phyloP scores from a whole-genome alignment of 2,113 vertebrate genomes.

The Cathartes aura region DNA sequence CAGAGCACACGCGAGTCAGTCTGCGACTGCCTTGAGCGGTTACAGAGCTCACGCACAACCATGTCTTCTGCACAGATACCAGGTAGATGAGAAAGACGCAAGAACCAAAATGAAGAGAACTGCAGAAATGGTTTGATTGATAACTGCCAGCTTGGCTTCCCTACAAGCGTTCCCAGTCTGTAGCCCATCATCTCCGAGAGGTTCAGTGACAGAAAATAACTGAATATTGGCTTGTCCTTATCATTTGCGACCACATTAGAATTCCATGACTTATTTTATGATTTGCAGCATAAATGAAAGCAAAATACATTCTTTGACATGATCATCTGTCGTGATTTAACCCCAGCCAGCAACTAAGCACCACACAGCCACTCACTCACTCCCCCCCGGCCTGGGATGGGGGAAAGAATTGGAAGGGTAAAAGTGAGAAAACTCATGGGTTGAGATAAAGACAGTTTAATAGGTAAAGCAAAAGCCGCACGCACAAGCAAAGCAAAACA shows the following conservation, averaged over 20 bases:
- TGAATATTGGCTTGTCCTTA: not conserved
- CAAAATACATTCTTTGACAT: not conserved
- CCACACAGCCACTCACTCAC: accelerated
- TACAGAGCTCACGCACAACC: not conserved
- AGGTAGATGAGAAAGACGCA: not conserved
- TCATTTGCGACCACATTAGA: not conserved
- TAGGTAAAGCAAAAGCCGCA: not conserved
- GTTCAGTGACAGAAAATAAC: not conserved
- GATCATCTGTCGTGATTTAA: not conserved
- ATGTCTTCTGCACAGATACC: not conserved
- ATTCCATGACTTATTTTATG: not conserved
- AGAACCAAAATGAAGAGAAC: not conserved
- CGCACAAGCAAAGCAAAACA: too few relatives aligned
- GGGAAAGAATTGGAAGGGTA: not conserved
- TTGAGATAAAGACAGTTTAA: not conserved
- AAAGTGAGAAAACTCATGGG: not conserved
- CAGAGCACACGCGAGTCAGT: not conserved
- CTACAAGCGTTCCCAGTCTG: not conserved
- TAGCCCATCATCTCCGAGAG: not conserved
- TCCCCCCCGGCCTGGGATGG: not conserved
- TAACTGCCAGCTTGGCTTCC: not conserved
- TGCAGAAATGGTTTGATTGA: not conserved
- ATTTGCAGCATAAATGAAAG: not conserved
- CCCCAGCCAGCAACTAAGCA: not conserved
- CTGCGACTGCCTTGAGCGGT: not conserved